Conservation (phyloP, 2,888 invertebrate species). For the Taphrorychus bicolor region DNA sequence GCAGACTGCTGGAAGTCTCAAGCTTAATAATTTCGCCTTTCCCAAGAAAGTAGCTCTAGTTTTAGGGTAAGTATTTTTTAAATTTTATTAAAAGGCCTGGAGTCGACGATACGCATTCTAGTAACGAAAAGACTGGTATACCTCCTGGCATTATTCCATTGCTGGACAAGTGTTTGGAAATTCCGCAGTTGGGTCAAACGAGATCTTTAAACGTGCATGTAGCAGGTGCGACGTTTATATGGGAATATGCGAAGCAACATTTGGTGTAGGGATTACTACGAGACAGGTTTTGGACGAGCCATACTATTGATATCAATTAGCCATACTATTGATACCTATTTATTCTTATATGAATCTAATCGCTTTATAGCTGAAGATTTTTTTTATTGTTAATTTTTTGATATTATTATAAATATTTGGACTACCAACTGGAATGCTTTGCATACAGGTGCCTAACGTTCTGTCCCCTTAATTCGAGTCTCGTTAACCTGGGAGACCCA, state of each 20-base stretch:
- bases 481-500: no score
- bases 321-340: no score
- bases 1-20: conserved; percentile 84
- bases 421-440: no score
- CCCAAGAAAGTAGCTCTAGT: conserved; percentile 80
- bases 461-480: no score
- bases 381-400: no score
- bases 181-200: conserved; percentile 90
- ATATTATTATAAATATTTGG: no score
- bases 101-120: background rate
- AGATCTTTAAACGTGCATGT: conserved; percentile 94
- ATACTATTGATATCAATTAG: no score
- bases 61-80: conserved; percentile 72
- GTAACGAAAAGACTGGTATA: conserved; percentile 91
- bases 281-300: no score
- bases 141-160: conserved; percentile 83
- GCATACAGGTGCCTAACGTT: no score
- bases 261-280: no score
- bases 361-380: no score
- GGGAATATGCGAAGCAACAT: conserved; percentile 87
- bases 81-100: background rate
- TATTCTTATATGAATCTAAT: no score
- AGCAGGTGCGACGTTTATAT: conserved; percentile 89
- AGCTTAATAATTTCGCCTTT: conserved; percentile 75
- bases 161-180: conserved; percentile 87